Conservation (phyloP, 2,113 vertebrate genomes). For the Tragelaphus buxtoni region DNA sequence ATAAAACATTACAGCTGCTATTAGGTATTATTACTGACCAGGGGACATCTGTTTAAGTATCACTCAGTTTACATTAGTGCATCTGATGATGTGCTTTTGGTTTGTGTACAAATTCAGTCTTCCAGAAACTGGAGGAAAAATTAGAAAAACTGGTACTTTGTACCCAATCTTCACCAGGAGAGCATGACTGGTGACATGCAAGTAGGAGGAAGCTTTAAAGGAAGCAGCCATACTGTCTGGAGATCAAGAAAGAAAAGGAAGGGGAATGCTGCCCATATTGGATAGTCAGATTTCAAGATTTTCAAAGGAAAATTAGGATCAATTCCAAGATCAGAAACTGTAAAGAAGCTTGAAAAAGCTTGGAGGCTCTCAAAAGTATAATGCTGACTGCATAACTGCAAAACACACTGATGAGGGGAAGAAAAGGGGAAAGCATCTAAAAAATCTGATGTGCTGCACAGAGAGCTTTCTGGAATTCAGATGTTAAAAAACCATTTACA, state of each 20-base stretch:
- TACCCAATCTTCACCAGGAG: slow-evolving; percentile 1
- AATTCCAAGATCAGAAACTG: slow-evolving; percentile 54
- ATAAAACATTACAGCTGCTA: slow-evolving; percentile 2
- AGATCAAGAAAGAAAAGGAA: slow-evolving; percentile 40
- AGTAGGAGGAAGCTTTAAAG: slow-evolving; percentile 24
- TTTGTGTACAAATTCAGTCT: not conserved
- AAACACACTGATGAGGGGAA: slow-evolving; percentile 38
- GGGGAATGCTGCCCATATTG: slow-evolving; percentile 43
- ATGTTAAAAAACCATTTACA: slow-evolving; percentile 50
- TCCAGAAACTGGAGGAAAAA: slow-evolving; percentile 20
- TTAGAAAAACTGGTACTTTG: slow-evolving; percentile 26
- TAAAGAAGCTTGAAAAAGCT: slow-evolving; percentile 5
- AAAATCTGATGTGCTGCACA: slow-evolving; percentile 38
- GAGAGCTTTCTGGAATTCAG: slow-evolving; percentile 56
- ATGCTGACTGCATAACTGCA: slow-evolving; percentile 37
- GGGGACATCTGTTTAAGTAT: not conserved
- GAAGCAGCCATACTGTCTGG: slow-evolving; percentile 35
- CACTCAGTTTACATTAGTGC: not conserved
- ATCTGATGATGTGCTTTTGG: slow-evolving; percentile 8
- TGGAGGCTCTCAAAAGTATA: slow-evolving; percentile 54
- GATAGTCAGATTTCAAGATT: slow-evolving; percentile 55
- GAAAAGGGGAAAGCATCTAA: slow-evolving; percentile 25
- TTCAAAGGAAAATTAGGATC: slow-evolving; percentile 59
- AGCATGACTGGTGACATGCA: not conserved
- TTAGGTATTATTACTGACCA: slow-evolving; percentile 21